These are phyloP conservation scores for Tragelaphus oryx DNA, from an alignment of 2,797 vertebrate species.

Conservation along the genomic window DNA sequence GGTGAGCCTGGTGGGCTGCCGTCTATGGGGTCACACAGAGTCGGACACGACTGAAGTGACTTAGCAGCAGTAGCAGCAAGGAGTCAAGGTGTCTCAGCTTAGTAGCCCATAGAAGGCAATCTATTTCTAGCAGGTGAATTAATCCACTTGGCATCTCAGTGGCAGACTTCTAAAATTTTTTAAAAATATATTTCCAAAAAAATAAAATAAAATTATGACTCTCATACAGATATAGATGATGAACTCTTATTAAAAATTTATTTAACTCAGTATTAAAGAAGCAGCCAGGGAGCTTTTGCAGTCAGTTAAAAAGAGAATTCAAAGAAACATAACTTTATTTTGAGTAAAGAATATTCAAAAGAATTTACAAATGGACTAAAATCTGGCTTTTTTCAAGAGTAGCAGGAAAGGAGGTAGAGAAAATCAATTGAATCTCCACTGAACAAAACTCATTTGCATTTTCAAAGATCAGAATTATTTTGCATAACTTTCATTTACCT, in stretches of 20 bases:
- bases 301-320: not conserved
- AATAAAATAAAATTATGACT: not conserved
- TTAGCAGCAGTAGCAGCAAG: no score
- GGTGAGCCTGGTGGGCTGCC: no score
- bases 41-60: no score
- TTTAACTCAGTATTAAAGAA: not conserved
- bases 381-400: not conserved
- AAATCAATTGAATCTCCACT: not conserved
- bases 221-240: not conserved
- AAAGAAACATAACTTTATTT: not conserved
- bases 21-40: no score
- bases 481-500: not conserved
- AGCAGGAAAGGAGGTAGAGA: not conserved
- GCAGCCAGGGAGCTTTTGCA: not conserved
- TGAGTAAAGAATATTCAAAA: not conserved
- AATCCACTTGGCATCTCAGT: not conserved
- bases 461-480: not conserved
- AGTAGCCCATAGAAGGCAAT: not conserved
- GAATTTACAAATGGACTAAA: not conserved
- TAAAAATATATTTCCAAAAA: not conserved
- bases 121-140: not conserved
- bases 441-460: not conserved
- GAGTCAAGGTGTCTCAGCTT: not conserved
- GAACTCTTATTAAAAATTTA: not conserved
- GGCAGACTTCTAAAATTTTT: not conserved